These are phyloP conservation scores for Caerostris darwini DNA, from an alignment of 1,140 invertebrate genomes.

Conservation along the genomic window DNA sequence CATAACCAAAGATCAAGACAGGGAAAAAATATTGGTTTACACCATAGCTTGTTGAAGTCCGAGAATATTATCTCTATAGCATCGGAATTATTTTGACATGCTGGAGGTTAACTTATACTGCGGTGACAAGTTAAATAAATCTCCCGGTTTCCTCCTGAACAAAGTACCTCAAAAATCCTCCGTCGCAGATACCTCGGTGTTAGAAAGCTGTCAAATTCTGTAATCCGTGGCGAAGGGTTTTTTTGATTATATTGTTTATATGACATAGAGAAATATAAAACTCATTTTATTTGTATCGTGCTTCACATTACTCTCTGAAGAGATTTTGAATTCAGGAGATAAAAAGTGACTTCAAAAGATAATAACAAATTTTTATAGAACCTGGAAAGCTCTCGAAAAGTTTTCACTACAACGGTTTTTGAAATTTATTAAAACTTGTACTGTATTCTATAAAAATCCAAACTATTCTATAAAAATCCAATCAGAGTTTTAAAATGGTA, in stretches of 20 bases:
- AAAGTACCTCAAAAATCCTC: slow-evolving; percentile 2
- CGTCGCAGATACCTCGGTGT: slow-evolving; percentile 4
- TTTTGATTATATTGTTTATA: slow-evolving; percentile 53
- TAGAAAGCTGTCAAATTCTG: slow-evolving; percentile 59
- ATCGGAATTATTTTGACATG: slow-evolving; percentile 38
- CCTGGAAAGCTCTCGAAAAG: no score
- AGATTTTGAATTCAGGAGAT: neutral
- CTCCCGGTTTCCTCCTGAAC: neutral
- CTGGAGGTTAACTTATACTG: slow-evolving; percentile 50
- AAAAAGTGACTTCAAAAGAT: neutral
- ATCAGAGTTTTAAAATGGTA: no score
- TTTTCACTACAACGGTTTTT: no score
- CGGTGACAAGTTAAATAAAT: slow-evolving; percentile 62
- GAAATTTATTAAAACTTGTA: no score
- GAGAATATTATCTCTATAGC: slow-evolving; percentile 25
- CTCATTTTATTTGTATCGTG: slow-evolving; percentile 27
- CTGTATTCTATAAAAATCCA: no score
- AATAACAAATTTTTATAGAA: no score
- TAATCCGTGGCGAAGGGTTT: slow-evolving; percentile 22
- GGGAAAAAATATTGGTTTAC: slow-evolving; percentile 12
- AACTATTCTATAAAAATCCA: no score
- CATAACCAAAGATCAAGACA: neutral
- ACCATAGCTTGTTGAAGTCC: neutral
- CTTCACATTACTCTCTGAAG: neutral
- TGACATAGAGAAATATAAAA: slow-evolving; percentile 27